Percentiles rank a stretch among this genome's conserved stretches.
These are phyloP conservation scores for Rhea pennata DNA, from an alignment of 2,113 vertebrate genomes.

Conservation along the genomic window DNA sequence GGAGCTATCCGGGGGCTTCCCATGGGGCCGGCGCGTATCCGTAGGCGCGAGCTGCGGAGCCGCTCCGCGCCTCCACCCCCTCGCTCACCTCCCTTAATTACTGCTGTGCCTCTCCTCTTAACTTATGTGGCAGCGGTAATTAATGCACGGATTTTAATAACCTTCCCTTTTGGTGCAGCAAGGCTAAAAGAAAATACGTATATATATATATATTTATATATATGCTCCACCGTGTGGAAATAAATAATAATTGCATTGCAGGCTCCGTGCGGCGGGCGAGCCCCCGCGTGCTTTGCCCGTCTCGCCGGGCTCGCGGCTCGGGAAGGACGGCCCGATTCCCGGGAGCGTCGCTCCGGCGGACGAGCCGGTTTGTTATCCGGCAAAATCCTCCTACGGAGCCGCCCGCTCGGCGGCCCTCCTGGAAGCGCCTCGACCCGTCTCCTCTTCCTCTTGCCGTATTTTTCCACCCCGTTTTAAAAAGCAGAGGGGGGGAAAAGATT, in stretches of 20 bases:
- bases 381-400: background rate
- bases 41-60: background rate
- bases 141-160: conserved; percentile 7
- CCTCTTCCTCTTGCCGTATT: too few relatives aligned
- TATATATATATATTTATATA: too few relatives aligned
- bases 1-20: conserved; percentile 5
- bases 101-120: conserved; percentile 4
- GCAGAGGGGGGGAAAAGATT: too few relatives aligned
- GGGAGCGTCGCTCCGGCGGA: rapidly evolving
- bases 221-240: background rate
- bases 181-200: background rate
- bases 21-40: background rate
- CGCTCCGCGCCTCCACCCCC: background rate
- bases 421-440: too few relatives aligned
- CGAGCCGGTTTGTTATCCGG: rapidly evolving
- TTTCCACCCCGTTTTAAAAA: too few relatives aligned
- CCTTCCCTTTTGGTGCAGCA: background rate
- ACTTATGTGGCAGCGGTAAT: conserved; percentile 17
- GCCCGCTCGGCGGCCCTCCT: too few relatives aligned
- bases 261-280: background rate
- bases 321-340: background rate
- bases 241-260: background rate
- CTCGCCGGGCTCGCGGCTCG: background rate
- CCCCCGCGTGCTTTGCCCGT: too few relatives aligned
- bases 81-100: conserved; percentile 16